Conservation (phyloP, 2,888 invertebrate species). For the Oscheius myriophilus region DNA sequence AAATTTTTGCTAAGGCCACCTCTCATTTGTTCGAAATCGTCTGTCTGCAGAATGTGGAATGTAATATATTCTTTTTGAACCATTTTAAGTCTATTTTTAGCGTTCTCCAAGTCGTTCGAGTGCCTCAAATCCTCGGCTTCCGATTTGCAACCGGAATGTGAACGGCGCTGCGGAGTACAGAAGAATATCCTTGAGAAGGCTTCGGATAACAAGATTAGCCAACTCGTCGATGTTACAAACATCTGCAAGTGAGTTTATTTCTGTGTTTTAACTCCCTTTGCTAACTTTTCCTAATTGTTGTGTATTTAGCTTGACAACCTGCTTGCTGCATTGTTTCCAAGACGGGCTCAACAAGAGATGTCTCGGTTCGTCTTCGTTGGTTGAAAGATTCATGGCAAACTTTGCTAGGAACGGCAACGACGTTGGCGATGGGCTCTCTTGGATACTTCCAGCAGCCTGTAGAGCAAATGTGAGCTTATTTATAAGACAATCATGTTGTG, state of each 20-base stretch:
- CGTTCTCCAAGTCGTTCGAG: constrained; percentile 2
- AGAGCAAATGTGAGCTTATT: background rate
- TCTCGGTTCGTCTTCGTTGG: background rate
- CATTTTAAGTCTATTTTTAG: constrained; percentile 2
- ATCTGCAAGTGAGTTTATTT: constrained; percentile 13
- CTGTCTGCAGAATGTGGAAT: constrained; percentile 2
- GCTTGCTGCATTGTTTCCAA: constrained; percentile 10
- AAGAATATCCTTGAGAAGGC: background rate
- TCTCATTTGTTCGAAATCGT: background rate
- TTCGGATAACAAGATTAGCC: background rate
- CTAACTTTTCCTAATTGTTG: too few species aligned
- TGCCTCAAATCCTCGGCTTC: constrained; percentile 1
- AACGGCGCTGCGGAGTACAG: constrained; percentile 4
- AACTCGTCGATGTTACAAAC: background rate
- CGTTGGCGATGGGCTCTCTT: background rate
- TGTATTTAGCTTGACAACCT: background rate
- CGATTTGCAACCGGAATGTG: constrained; percentile 10
- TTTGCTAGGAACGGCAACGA: constrained; percentile 1
- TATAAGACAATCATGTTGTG: too few species aligned
- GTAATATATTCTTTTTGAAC: background rate
- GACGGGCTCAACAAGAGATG: constrained; percentile 1
- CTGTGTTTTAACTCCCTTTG: too few species aligned
- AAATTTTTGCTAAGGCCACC: background rate
- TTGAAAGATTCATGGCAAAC: background rate
- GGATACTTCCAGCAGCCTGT: constrained; percentile 7